A percentile compares a stretch with the other conserved stretches of the same genome.
Conservation (phyloP, 2,888 invertebrate genomes). For the Ophioninae sp. region DNA sequence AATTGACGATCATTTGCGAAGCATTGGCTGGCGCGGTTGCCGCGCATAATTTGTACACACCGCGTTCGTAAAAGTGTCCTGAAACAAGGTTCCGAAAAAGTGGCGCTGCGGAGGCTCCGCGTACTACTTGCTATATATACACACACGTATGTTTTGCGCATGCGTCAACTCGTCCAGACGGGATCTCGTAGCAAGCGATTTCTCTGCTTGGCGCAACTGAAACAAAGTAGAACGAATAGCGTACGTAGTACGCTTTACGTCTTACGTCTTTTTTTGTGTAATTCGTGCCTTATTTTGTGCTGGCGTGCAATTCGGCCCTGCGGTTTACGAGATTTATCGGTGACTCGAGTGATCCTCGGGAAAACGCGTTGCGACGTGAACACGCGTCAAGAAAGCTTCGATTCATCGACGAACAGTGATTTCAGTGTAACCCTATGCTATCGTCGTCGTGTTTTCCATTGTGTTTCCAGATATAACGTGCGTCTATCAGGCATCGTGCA, state of each 20-base stretch:
- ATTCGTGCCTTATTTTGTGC: background rate
- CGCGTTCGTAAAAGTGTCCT: too few relatives aligned
- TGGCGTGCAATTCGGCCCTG: background rate
- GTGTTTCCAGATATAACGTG: background rate
- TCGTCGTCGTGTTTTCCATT: constrained; percentile 32
- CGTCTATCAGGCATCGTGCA: background rate
- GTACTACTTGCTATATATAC: too few relatives aligned
- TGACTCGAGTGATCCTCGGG: background rate
- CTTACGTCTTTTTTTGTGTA: too few relatives aligned
- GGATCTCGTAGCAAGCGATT: background rate
- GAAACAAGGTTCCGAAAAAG: too few relatives aligned
- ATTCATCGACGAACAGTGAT: background rate
- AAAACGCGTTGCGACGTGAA: background rate
- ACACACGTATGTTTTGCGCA: too few relatives aligned
- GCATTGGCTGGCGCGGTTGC: too few relatives aligned
- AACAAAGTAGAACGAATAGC: background rate
- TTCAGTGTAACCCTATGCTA: constrained; percentile 23
- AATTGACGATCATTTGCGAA: too few relatives aligned
- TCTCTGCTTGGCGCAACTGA: background rate
- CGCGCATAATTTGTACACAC: too few relatives aligned
- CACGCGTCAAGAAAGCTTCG: background rate
- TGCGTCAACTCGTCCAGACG: background rate
- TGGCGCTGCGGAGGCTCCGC: too few relatives aligned
- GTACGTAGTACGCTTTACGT: too few relatives aligned
- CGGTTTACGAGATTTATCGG: background rate